Conservation (phyloP, 2,888 invertebrate genomes). For the Brassicogethes aeneus region DNA sequence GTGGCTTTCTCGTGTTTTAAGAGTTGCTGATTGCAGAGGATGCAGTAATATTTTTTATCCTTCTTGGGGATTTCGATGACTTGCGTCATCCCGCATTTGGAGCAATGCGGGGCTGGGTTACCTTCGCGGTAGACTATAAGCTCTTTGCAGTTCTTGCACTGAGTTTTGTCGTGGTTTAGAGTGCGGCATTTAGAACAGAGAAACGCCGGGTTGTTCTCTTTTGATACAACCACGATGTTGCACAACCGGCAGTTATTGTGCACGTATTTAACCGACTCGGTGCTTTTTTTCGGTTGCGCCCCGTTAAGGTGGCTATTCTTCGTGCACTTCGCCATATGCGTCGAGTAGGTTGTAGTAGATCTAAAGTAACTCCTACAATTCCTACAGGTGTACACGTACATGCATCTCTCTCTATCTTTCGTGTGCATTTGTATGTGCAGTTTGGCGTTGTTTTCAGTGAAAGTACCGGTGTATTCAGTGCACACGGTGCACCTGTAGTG, state of each 20-base stretch:
- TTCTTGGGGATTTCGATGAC: background rate
- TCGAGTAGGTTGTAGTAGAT: conserved; percentile 29
- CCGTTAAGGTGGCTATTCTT: conserved; percentile 10
- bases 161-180: conserved; percentile 13
- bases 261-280: background rate
- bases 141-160: conserved; percentile 17
- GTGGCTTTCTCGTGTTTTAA: conserved; percentile 15
- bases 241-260: background rate
- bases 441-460: conserved; percentile 17
- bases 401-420: conserved; percentile 23
- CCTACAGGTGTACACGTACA: conserved; percentile 36
- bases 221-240: background rate
- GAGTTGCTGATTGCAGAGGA: conserved; percentile 29
- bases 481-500: conserved; percentile 27
- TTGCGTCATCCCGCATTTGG: conserved; percentile 15
- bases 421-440: conserved; percentile 31
- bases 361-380: conserved; percentile 33
- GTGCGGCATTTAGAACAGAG: background rate
- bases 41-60: conserved; percentile 21
- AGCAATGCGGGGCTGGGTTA: conserved; percentile 17
- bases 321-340: conserved; percentile 27
- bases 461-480: conserved; percentile 11
- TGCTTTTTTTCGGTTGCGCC: background rate
- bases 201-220: background rate
- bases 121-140: conserved; percentile 20